Conservation (phyloP, 2,797 vertebrate species). For the Prionace glauca region DNA sequence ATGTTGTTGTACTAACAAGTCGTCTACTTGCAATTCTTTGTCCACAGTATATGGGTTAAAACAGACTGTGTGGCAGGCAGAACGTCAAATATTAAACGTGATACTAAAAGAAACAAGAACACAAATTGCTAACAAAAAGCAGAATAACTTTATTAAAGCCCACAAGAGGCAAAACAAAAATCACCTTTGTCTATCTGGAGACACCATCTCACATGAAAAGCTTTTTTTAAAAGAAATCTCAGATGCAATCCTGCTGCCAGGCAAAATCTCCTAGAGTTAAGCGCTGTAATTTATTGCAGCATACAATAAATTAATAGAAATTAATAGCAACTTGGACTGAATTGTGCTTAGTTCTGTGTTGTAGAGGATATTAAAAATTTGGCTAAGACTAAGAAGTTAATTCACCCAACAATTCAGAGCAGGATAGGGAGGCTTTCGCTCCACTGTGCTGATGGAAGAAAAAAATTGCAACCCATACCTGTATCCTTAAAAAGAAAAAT, state of each 20-base stretch:
- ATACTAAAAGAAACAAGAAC: neutral
- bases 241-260: neutral
- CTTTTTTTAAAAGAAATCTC: neutral
- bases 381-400: neutral
- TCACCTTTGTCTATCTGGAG: neutral
- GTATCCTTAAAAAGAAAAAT: neutral
- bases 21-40: no score
- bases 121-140: neutral
- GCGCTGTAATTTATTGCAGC: neutral
- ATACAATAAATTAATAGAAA: neutral
- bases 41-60: no score
- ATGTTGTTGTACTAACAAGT: no score
- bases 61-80: no score
- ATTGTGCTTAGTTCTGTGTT: neutral
- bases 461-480: neutral
- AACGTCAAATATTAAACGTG: neutral
- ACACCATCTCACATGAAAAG: neutral
- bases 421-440: neutral
- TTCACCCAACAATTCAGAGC: no score
- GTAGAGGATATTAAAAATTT: neutral
- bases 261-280: neutral
- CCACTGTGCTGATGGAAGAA: neutral
- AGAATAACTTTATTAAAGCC: conserved; percentile 30
- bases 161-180: neutral
- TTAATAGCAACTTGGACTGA: neutral